phyloP scores from a whole-genome alignment of 1,140 invertebrate genomes.

The Microplitis demolitor region DNA sequence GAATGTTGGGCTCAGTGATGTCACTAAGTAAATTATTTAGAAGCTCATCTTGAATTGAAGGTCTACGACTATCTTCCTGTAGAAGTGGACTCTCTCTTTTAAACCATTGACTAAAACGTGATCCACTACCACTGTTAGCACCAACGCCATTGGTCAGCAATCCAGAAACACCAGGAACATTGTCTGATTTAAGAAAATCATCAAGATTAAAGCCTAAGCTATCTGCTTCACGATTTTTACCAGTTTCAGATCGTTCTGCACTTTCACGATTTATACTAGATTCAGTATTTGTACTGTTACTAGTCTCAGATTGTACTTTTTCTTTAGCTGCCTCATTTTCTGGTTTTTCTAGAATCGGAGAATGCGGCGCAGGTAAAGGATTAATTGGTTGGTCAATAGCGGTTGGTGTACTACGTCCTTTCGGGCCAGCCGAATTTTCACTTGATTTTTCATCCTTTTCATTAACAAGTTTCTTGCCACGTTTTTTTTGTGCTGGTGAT shows the following conservation, averaged over 20 bases:
- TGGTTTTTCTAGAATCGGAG: slow-evolving; percentile 52
- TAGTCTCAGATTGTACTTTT: slow-evolving; percentile 35
- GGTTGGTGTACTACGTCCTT: slow-evolving; percentile 55
- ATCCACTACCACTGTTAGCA: slow-evolving; percentile 61
- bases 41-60: slow-evolving; percentile 70
- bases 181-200: slow-evolving; percentile 72
- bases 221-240: slow-evolving; percentile 36
- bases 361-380: slow-evolving; percentile 45
- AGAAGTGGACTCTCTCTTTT: slow-evolving; percentile 65
- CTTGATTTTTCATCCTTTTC: slow-evolving; percentile 48
- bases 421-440: slow-evolving; percentile 41
- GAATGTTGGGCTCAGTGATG: slow-evolving; percentile 62
- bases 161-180: slow-evolving; percentile 67
- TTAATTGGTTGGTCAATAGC: slow-evolving; percentile 47
- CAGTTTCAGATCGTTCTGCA: slow-evolving; percentile 32
- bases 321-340: slow-evolving; percentile 31
- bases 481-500: slow-evolving; percentile 56
- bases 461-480: slow-evolving; percentile 40
- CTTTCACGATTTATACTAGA: slow-evolving; percentile 17
- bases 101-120: slow-evolving; percentile 71
- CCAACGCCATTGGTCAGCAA: slow-evolving; percentile 66
- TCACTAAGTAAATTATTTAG: slow-evolving; percentile 70
- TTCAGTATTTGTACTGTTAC: background rate
- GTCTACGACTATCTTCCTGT: slow-evolving; percentile 62
- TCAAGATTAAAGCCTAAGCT: slow-evolving; percentile 72